Evolutionary conservation across 2,888 invertebrate species (phyloP).

Genomic region (Agrochola circellaris): DNA sequence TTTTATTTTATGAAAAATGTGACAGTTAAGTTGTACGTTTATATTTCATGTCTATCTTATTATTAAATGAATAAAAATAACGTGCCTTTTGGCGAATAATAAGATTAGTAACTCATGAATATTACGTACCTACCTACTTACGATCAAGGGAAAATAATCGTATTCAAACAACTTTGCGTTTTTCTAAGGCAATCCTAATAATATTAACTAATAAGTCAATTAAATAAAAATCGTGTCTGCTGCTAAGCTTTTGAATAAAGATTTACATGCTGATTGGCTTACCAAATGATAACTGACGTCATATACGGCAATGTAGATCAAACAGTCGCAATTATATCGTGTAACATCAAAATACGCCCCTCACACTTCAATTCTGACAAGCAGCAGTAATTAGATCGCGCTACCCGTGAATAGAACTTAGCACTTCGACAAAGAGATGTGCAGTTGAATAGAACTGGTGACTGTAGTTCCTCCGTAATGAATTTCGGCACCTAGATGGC

Average conservation of each 20-base stretch:
- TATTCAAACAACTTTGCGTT: neutral
- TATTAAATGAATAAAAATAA: slow-evolving; percentile 1
- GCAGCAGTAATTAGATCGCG: slow-evolving; percentile 74
- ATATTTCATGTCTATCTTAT: slow-evolving; percentile 18
- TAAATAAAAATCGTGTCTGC: too few relatives aligned
- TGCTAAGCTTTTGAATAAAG: neutral
- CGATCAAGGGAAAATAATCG: neutral
- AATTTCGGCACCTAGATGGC: slow-evolving; percentile 51
- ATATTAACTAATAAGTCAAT: neutral
- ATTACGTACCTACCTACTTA: neutral
- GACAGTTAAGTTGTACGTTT: slow-evolving; percentile 13
- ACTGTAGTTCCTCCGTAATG: slow-evolving; percentile 45
- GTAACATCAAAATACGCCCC: slow-evolving; percentile 35
- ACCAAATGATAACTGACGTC: neutral
- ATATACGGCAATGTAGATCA: neutral
- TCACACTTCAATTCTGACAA: slow-evolving; percentile 65
- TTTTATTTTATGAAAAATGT: slow-evolving; percentile 53
- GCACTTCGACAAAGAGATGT: slow-evolving; percentile 63
- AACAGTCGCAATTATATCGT: slow-evolving; percentile 29
- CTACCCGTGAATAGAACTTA: slow-evolving; percentile 72
- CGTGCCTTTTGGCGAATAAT: neutral
- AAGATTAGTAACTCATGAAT: too few relatives aligned
- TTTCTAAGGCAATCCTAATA: neutral
- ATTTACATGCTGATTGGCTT: neutral
- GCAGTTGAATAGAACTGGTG: slow-evolving; percentile 58